Percentiles rank a stretch among this genome's conserved stretches.
These are phyloP conservation scores for Andricus quercusramuli DNA, from an alignment of 2,888 invertebrate genomes.

Conservation along the genomic window DNA sequence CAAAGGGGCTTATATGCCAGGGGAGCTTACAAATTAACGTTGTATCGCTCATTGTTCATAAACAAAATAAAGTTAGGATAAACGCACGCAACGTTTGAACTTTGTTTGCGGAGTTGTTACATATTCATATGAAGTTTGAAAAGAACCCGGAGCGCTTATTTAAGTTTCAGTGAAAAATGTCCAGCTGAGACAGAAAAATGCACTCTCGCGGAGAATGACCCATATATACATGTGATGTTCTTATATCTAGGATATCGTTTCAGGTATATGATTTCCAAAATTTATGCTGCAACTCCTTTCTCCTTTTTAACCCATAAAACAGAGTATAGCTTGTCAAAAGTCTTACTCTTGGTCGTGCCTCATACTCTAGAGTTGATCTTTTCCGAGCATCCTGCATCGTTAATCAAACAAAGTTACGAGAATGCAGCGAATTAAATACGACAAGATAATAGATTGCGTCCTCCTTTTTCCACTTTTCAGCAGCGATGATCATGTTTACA, in stretches of 20 bases:
- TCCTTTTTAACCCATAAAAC: not conserved
- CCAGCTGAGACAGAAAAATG: too few relatives aligned
- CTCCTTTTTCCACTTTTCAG: not conserved
- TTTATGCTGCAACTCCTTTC: not conserved
- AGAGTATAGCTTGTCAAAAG: not conserved
- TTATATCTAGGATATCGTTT: not conserved
- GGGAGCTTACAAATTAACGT: too few relatives aligned
- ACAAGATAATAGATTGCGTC: not conserved
- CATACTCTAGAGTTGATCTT: not conserved
- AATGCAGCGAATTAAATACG: not conserved
- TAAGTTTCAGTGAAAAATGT: too few relatives aligned
- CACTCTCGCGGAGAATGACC: too few relatives aligned
- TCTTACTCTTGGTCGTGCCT: not conserved
- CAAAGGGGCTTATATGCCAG: too few relatives aligned
- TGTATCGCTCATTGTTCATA: too few relatives aligned
- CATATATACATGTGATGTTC: not conserved
- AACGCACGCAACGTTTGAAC: too few relatives aligned
- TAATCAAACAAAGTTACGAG: not conserved
- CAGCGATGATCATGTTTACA: not conserved
- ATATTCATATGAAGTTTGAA: too few relatives aligned
- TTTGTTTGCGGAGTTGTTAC: too few relatives aligned
- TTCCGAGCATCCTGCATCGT: not conserved
- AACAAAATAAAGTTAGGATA: too few relatives aligned
- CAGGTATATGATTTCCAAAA: not conserved
- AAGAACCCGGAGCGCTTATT: too few relatives aligned